Percentiles rank a stretch among this genome's conserved stretches.
phyloP scores from a whole-genome alignment of 2,888 invertebrate genomes.

The Lepas anatifera region DNA sequence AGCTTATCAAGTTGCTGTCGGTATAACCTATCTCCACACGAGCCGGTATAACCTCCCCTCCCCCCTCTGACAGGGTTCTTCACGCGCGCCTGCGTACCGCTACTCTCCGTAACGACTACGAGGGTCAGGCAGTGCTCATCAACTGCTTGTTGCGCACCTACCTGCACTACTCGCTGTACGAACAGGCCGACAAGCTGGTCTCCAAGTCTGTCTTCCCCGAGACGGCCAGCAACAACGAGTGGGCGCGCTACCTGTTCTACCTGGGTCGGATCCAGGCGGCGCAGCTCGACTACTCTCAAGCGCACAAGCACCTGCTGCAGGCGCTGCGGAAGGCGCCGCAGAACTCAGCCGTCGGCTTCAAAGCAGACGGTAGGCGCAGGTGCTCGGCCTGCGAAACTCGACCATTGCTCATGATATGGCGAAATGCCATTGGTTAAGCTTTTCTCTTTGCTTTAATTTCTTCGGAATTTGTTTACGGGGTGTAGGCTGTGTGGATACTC shows the following conservation, averaged over 20 bases:
- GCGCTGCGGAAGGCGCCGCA: constrained; percentile 91
- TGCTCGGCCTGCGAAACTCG: no score
- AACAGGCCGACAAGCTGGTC: constrained; percentile 87
- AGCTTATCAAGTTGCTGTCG: no score
- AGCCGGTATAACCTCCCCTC: no score
- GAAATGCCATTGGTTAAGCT: no score
- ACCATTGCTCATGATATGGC: no score
- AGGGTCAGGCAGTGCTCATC: constrained; percentile 92
- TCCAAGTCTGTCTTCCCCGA: constrained; percentile 95
- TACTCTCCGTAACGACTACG: constrained; percentile 60
- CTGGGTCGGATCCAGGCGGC: constrained; percentile 95
- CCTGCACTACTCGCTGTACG: constrained; percentile 86
- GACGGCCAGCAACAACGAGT: constrained; percentile 86
- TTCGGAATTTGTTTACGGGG: no score
- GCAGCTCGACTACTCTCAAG: constrained; percentile 93
- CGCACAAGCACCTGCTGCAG: constrained; percentile 91
- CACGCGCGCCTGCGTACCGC: constrained; percentile 25
- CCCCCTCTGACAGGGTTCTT: constrained; percentile 18
- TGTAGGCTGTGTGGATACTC: no score
- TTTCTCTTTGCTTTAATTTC: no score
- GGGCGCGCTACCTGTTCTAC: constrained; percentile 95
- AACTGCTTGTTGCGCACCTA: constrained; percentile 93
- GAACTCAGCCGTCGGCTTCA: constrained; percentile 94
- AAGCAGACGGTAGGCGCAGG: constrained; percentile 72
- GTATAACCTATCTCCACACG: no score